Base-by-base conservation (phyloP, 2,113 vertebrate genomes). In the Cryptomyrus ogoouensis region DNA sequence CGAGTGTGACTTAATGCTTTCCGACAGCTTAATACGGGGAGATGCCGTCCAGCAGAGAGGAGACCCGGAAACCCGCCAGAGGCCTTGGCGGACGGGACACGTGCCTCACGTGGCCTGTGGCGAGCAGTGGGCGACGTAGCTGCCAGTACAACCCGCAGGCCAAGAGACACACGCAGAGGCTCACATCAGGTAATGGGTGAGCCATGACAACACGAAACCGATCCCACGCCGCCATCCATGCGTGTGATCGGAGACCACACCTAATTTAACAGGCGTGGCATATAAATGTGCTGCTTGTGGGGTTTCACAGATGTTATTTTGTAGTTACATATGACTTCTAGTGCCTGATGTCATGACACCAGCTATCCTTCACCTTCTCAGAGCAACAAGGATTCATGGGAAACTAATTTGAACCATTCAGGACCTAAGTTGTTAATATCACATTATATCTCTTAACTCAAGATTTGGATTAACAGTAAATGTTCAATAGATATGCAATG, bases 1-100 rank as follows among this genome's bases (percentile, higher is more conserved):
- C 90, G 49, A 90, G 21, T 24, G 46, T 84, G 83, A 90, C 85
- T 89, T 90, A 49, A 90, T 91, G 13, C 86, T 84, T 88, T 91
- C 88, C 77, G 91, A 24, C 80, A 83, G 46, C 52, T 88, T 56
- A 47, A 90, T 92, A 89, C 53, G 88, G 27, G 86, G 52, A 58
- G 1, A 70, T 19, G 35, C 24, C 5, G 47, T 9, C 47, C 31
- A 9, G 47, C 15, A 21, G 85, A 31, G 24, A 31, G n/a, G 50
- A 19, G 49, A 35, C n/a, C 27, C 5, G 15, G 50, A 87, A 87
- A 5, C 6, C 9, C 3, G 44, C 13, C 24, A 0, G 46, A 4
- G 83, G 46, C 44, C 44, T 86, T 84, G 62, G 62, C n/a, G 27
- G 62, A 31, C 3, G 10, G n/a, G 70, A 35, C 27, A 74, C 66